phyloP scores from a whole-genome alignment of 2,888 invertebrate genomes.

The Neoascia interrupta region DNA sequence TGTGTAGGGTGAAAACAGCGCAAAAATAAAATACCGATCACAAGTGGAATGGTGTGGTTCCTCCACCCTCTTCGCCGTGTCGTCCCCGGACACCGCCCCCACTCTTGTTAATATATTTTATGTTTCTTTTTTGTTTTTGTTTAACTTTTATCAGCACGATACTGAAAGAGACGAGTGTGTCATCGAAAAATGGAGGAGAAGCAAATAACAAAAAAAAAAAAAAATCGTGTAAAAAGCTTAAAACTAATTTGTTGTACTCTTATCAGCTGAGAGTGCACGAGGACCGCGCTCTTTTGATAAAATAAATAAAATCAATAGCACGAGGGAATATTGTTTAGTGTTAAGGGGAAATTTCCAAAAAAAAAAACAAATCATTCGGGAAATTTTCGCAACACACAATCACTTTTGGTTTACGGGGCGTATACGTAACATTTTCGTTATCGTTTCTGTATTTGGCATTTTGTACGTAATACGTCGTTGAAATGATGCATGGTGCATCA shows the following conservation, averaged over 20 bases:
- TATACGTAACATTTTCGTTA: conserved; percentile 37
- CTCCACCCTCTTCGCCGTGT: background rate
- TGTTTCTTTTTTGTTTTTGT: conserved; percentile 13
- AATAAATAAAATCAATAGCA: background rate
- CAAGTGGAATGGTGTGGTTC: conserved; percentile 22
- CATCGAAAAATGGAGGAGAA: conserved; percentile 2
- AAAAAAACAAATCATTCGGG: background rate
- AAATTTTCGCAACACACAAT: background rate
- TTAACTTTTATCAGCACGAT: conserved; percentile 41
- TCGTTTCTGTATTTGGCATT: too few relatives aligned
- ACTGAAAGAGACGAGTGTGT: conserved; percentile 22
- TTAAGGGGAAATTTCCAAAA: conserved; percentile 39
- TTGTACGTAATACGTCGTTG: too few relatives aligned
- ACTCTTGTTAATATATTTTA: too few relatives aligned
- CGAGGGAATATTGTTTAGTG: background rate
- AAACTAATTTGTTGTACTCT: background rate
- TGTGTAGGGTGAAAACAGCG: background rate
- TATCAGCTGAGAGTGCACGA: conserved; percentile 14
- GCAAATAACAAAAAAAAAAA: background rate
- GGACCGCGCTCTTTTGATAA: background rate
- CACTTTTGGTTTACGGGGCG: conserved; percentile 35
- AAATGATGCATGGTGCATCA: too few relatives aligned
- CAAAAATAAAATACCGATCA: conserved; percentile 18
- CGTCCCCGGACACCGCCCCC: too few relatives aligned
- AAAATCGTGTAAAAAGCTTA: background rate